These are phyloP conservation scores for Tethya wilhelma DNA, from an alignment of 37 sponge, comb jelly and placozoan genomes.

Conservation along the genomic window DNA sequence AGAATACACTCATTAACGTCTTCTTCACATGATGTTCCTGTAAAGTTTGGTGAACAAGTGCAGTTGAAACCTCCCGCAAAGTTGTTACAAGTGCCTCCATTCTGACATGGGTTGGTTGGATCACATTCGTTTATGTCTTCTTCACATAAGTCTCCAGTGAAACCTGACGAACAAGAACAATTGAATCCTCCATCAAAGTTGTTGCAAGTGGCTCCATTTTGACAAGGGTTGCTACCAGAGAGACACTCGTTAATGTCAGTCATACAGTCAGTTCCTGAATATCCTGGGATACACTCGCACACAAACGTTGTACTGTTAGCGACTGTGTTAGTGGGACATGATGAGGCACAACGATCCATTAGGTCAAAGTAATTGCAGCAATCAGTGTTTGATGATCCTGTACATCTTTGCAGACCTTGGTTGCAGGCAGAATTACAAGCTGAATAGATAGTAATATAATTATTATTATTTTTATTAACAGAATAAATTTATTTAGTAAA, in stretches of 20 bases:
- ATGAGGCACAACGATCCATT: too few relatives aligned
- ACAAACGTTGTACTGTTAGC: too few relatives aligned
- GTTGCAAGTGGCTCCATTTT: conserved; percentile 39
- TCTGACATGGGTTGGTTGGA: conserved; percentile 19
- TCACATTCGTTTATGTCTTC: conserved; percentile 46
- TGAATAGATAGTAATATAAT: too few relatives aligned
- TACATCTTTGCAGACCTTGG: too few relatives aligned
- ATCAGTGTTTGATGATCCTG: too few relatives aligned
- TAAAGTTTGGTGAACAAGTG: conserved; percentile 38
- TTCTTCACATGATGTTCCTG: conserved; percentile 16
- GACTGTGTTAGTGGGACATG: too few relatives aligned
- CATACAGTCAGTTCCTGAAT: conserved; percentile 35
- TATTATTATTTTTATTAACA: too few relatives aligned
- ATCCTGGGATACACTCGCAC: conserved; percentile 59
- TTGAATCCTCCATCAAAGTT: conserved; percentile 6
- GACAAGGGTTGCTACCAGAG: conserved; percentile 20
- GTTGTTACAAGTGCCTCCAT: conserved; percentile 34
- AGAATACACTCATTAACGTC: conserved; percentile 31
- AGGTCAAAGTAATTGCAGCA: too few relatives aligned
- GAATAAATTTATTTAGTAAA: too few relatives aligned
- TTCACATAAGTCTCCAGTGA: conserved; percentile 43
- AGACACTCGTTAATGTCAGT: conserved; percentile 47
- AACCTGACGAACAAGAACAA: conserved; percentile 41
- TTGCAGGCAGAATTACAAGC: not conserved
- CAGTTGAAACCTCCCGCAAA: conserved; percentile 41